Evolutionary conservation across 23 tunicate genomes (phyloP).

Genomic region (Trididemnum miniatum): DNA sequence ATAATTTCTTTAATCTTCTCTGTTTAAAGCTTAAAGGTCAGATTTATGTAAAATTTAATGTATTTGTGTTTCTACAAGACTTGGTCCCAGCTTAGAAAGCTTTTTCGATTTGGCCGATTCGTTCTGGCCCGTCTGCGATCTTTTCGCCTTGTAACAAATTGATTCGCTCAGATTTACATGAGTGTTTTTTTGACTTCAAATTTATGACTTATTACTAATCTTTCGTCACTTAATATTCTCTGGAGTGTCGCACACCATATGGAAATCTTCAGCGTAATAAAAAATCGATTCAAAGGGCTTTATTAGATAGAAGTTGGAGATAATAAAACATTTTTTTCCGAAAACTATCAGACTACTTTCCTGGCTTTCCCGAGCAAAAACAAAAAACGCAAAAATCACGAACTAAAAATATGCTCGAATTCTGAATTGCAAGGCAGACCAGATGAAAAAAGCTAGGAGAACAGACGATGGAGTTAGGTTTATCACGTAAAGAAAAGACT

Average conservation of each 20-base stretch:
- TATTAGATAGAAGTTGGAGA: not conserved
- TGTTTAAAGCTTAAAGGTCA: not conserved
- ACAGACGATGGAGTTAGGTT: no score
- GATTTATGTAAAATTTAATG: slow-evolving; percentile 11
- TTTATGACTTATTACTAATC: slow-evolving; percentile 38
- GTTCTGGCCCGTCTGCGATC: slow-evolving; percentile 52
- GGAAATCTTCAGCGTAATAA: not conserved
- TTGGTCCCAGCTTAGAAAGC: not conserved
- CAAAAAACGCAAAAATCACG: not conserved
- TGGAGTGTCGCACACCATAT: not conserved
- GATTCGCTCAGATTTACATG: slow-evolving; percentile 12
- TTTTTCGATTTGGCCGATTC: slow-evolving; percentile 19
- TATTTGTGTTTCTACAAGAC: not conserved
- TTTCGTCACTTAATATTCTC: not conserved
- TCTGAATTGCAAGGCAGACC: no score
- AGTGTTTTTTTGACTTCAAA: not conserved
- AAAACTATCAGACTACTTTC: no score
- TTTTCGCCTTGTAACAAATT: slow-evolving; percentile 14
- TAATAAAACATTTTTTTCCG: not conserved
- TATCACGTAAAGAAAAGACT: no score
- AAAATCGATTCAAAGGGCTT: slow-evolving; percentile 4
- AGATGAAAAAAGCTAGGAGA: no score
- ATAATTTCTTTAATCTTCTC: not conserved
- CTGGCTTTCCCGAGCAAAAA: not conserved
- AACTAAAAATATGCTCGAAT: no score